Conservation (phyloP, 2,113 vertebrate genomes). For the Axis porcinus region DNA sequence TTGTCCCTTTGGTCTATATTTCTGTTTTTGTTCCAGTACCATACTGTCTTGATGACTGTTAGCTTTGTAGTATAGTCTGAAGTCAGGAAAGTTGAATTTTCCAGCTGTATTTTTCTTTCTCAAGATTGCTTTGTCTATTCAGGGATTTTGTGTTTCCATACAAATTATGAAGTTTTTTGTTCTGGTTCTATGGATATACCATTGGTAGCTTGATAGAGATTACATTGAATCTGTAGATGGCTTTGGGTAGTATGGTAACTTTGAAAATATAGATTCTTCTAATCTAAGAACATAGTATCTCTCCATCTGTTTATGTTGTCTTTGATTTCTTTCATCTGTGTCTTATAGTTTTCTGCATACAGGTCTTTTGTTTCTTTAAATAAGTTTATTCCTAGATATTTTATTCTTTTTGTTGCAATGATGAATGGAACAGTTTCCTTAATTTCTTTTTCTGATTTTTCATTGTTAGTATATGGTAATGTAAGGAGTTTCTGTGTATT, state of each 20-base stretch:
- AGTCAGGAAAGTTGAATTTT: background rate
- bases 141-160: background rate
- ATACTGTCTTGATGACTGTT: background rate
- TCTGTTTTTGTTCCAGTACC: background rate
- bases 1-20: background rate
- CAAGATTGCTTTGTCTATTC: background rate
- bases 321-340: background rate
- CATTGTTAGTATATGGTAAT: background rate
- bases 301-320: background rate
- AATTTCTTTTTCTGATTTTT: background rate
- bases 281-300: background rate
- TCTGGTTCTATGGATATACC: background rate
- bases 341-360: background rate
- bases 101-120: background rate
- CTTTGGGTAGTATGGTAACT: background rate
- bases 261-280: background rate
- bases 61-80: background rate
- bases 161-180: background rate
- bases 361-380: background rate
- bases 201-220: background rate
- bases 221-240: background rate
- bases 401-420: background rate
- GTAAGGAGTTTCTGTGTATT: background rate
- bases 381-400: background rate
- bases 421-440: background rate